Evolutionary conservation across 2,797 vertebrate species (phyloP).

Genomic region (Pseudomugil gertrudae): DNA sequence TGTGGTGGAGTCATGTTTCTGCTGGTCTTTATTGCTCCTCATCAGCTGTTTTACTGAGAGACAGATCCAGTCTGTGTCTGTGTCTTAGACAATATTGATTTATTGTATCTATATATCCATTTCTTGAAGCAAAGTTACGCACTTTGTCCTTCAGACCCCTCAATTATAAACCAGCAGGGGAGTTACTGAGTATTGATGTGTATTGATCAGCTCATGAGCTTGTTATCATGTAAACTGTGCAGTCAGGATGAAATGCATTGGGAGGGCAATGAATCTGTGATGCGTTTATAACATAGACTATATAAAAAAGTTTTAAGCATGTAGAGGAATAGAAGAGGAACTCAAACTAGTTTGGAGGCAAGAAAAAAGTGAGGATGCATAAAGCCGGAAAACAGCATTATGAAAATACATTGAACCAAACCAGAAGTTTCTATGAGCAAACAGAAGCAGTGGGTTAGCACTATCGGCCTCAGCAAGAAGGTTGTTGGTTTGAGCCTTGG

Average conservation of each 20-base stretch:
- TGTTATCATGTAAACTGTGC: slow-evolving; percentile 20
- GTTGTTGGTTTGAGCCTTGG: no score
- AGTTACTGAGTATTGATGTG: slow-evolving; percentile 48
- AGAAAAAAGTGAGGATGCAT: neutral
- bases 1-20: neutral
- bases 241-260: slow-evolving; percentile 20
- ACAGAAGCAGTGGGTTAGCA: no score
- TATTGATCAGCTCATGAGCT: slow-evolving; percentile 28
- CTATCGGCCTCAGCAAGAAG: no score
- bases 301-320: slow-evolving; percentile 8
- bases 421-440: neutral
- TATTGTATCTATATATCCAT: neutral
- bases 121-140: neutral
- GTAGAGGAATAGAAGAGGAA: neutral
- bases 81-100: neutral
- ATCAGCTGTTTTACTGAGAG: neutral
- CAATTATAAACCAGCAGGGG: neutral
- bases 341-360: neutral
- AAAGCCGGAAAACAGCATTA: neutral
- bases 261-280: neutral
- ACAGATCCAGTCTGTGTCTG: neutral
- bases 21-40: neutral
- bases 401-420: neutral
- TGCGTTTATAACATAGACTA: no score
- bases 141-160: slow-evolving; percentile 31